Conservation (phyloP, 2,113 vertebrate species). For the Lycocorax pyrrhopterus region DNA sequence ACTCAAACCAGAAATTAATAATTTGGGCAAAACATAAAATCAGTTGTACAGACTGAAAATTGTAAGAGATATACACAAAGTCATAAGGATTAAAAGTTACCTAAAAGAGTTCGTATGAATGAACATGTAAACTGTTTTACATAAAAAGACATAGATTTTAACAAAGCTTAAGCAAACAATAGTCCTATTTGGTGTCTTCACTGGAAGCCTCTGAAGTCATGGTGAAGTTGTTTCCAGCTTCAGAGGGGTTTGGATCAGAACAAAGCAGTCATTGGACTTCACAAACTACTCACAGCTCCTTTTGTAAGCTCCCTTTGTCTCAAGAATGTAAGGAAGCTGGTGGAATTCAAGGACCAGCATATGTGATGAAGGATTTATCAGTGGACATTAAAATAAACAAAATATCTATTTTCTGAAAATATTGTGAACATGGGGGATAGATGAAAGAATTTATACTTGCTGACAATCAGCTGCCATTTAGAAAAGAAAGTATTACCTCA, state of each 20-base stretch:
- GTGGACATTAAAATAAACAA: not conserved
- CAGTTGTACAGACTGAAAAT: not conserved
- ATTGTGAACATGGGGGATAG: not conserved
- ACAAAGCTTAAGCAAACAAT: not conserved
- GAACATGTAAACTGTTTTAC: not conserved
- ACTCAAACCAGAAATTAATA: not conserved
- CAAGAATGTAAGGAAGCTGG: not conserved
- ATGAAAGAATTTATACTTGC: not conserved
- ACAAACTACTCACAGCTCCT: not conserved
- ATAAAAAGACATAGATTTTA: not conserved
- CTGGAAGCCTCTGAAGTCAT: not conserved
- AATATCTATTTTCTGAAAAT: not conserved
- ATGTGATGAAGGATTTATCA: not conserved
- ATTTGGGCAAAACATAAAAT: not conserved
- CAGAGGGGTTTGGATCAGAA: not conserved
- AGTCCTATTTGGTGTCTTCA: not conserved
- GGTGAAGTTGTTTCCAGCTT: not conserved
- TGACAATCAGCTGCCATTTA: not conserved
- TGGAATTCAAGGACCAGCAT: not conserved
- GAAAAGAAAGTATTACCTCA: not conserved
- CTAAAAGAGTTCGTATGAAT: not conserved
- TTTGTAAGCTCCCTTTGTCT: not conserved
- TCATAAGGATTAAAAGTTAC: not conserved
- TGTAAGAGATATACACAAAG: not conserved
- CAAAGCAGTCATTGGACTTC: not conserved